Base-by-base conservation (phyloP, 2,113 vertebrate species). In the Poicephalus gulielmi region DNA sequence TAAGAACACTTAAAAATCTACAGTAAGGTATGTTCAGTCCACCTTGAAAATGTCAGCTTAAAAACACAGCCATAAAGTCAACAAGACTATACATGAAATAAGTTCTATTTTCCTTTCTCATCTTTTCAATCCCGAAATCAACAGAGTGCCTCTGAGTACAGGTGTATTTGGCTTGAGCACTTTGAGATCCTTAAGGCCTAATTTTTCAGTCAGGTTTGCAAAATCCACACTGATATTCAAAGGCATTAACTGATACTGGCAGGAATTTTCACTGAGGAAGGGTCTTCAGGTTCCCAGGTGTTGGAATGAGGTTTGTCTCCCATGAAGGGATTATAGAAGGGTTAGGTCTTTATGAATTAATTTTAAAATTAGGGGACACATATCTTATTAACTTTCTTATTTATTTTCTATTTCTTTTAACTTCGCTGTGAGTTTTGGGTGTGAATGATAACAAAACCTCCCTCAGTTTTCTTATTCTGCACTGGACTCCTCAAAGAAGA, bases 61-160 rank as follows among this genome's bases (percentile, higher is more conserved):
- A 84, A 94, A 88, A 50, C 52, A 60, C 44, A 82, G 73, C 47
- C 57, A 22, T 80, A 95, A 93, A 90, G 77, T 95, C 95, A 96
- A 90, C 35, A 93, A 64, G 64, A 74, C 82, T 84, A 66, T 77
- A 83, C 60, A 86, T 68, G 76, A 90, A 93, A 81, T 86, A 88
- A 69, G 0, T 50, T 77, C 73, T 83, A 3, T 86, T 85, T 93
- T 94, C 57, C 37, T 84, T 95, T 94, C 77, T 88, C 73, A 76
- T 93, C 74, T 88, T 95, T 90, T 91, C 57, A 78, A 55, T 94
- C 83, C 68, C 59, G 90, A 91, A 93, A 82, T 95, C 90, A 96
- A 93, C 46, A 23, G 49, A 53, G 39, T 67, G 70, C 44, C 25
- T 67, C 53, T 67, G 79, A 83, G 68, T 22, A 60, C 23, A 17